phyloP scores from a whole-genome alignment of 2,888 invertebrate species.

The Stenolophus ochropezus region DNA sequence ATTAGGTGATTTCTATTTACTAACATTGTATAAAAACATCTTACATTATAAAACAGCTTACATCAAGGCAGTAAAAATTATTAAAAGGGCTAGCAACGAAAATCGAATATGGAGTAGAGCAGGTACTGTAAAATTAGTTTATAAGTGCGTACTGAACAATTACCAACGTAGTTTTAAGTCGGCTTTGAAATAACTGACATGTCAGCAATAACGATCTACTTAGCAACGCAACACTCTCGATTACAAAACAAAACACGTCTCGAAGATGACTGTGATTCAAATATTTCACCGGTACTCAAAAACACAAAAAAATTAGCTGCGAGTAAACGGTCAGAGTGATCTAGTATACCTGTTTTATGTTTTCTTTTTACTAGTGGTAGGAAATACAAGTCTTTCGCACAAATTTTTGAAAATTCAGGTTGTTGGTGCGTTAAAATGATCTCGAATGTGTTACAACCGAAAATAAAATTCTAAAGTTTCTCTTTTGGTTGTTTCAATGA shows the following conservation, averaged over 20 bases:
- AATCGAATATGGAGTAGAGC: background rate
- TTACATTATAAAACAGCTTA: background rate
- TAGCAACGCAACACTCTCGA: conserved; percentile 28
- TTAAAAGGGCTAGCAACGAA: conserved; percentile 47
- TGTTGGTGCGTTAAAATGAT: conserved; percentile 5
- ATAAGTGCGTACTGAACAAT: conserved; percentile 36
- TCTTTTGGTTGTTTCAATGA: conserved; percentile 2
- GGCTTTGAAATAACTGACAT: conserved; percentile 38
- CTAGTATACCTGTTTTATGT: background rate
- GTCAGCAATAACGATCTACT: conserved; percentile 26
- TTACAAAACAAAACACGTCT: conserved; percentile 13
- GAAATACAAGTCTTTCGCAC: conserved; percentile 17
- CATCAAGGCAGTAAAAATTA: conserved; percentile 9
- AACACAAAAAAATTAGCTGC: conserved; percentile 29
- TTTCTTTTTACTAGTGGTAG: conserved; percentile 26
- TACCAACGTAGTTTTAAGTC: conserved; percentile 42
- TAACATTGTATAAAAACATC: conserved; percentile 26
- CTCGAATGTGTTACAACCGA: background rate
- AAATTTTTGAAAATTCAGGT: conserved; percentile 29
- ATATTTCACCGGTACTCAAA: conserved; percentile 5
- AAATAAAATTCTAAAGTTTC: background rate
- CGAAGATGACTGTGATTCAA: conserved; percentile 33
- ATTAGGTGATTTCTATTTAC: conserved; percentile 35
- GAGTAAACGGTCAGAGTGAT: background rate
- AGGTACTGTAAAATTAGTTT: conserved; percentile 50